A percentile compares a stretch with the other conserved stretches of the same genome.
Conservation (phyloP, 1,140 invertebrate genomes). For the Bombus consobrinus region DNA sequence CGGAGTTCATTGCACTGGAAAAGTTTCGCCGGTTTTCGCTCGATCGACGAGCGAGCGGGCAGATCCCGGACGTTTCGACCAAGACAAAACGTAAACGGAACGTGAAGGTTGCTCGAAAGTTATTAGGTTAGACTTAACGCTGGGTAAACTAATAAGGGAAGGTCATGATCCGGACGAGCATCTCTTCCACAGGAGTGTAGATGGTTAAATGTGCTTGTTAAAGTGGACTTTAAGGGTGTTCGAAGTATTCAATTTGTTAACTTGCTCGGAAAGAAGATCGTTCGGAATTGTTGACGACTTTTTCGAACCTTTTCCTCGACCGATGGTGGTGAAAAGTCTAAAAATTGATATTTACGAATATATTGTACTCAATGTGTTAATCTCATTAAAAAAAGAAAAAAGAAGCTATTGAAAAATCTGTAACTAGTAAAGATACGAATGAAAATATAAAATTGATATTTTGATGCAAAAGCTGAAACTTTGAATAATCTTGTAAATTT, state of each 20-base stretch:
- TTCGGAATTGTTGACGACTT: too few species aligned
- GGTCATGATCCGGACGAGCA: background rate
- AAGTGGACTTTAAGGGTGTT: background rate
- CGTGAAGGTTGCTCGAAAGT: slow-evolving; percentile 31
- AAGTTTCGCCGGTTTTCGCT: slow-evolving; percentile 44
- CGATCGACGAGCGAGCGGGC: slow-evolving; percentile 24
- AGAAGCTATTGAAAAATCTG: too few species aligned
- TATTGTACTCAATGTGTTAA: too few species aligned
- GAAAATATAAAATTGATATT: too few species aligned
- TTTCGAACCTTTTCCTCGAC: too few species aligned
- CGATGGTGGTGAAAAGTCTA: too few species aligned
- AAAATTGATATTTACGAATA: too few species aligned
- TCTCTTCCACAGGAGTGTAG: background rate
- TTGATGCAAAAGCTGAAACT: too few species aligned
- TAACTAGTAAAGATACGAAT: too few species aligned
- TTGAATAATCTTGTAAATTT: too few species aligned
- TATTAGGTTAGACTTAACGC: slow-evolving; percentile 30
- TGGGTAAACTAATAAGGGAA: slow-evolving; percentile 5
- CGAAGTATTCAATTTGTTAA: background rate
- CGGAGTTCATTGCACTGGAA: slow-evolving; percentile 51
- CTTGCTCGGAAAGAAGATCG: background rate
- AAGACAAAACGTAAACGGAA: slow-evolving; percentile 24
- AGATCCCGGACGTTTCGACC: slow-evolving; percentile 2
- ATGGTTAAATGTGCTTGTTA: background rate
- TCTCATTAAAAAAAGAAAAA: too few species aligned